Evolutionary conservation across 2,888 invertebrate species (phyloP), one percentile per base, ranked within the genome.

Genomic region (Dysmachus trigonus): DNA sequence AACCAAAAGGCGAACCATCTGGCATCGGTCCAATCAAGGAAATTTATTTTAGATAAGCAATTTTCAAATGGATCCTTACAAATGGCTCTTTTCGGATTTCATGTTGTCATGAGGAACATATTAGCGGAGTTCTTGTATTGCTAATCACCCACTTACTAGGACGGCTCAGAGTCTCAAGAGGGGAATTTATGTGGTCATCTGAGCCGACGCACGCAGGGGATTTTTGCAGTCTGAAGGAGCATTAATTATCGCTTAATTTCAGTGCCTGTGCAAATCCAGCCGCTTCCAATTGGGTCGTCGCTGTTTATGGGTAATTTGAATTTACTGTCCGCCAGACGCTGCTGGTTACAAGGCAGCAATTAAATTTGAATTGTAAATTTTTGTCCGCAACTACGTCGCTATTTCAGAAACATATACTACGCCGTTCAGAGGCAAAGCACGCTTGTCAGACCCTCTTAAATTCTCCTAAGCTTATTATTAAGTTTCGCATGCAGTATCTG

Each of bases 31-130:
- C 81, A 81, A 53, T 18, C 33, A 62, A 62, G 33, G 31, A 31
- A 81, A 81, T 53, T 18, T 81, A 81, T 81, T 81, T 62, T 13
- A 81, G 81, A 81, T 81, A 81, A 81, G 81, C 53, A 51, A 53
- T 81, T 81, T 53, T 33, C 33, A 33, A 53, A 81, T 53, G 30
- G 35, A 81, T 81, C 62, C 33, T 81, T 62, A 62, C 33, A 30
- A 53, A 53, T 31, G 27, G 53, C 18, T 31, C 27, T 22, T 13
- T 31, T 53, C 31, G 35, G 27, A 62, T 18, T 79, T 51, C 13
- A 79, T 51, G 27, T 51, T 27, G 62, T 62, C 27, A 62, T 27
- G 53, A 22, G 27, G 13, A n/a, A 62, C 18, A 62, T 27, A 22
- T 62, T 62, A 18, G 27, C 18, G 62, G 62, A 62, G 27, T 62